Evolutionary conservation across 2,797 vertebrate genomes (phyloP).

Genomic region (Nannoperca obscura): DNA sequence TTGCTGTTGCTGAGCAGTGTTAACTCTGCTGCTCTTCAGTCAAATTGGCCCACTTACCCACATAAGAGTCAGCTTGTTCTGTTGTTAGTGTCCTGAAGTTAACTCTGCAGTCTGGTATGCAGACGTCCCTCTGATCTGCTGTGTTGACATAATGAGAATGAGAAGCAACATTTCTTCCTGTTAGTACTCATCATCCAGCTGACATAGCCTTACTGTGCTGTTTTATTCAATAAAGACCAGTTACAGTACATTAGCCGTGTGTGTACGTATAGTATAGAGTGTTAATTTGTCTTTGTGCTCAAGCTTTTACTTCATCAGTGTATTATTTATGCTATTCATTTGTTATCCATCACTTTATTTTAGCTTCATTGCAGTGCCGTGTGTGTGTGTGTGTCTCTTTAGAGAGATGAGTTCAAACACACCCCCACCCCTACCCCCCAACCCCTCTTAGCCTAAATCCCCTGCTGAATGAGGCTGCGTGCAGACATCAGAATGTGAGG

Average conservation of each 20-base stretch:
- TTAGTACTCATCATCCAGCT: conserved; percentile 43
- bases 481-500: conserved; percentile 60
- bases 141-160: conserved; percentile 59
- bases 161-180: conserved; percentile 51
- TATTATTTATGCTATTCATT: conserved; percentile 35
- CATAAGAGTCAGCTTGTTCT: not conserved
- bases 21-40: not conserved
- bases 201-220: conserved; percentile 31
- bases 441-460: conserved; percentile 55
- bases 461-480: conserved; percentile 51
- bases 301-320: conserved; percentile 8
- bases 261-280: not conserved
- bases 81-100: conserved; percentile 31
- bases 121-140: conserved; percentile 34
- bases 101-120: conserved; percentile 23
- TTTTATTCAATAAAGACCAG: conserved; percentile 60
- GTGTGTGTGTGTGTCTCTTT: conserved; percentile 8
- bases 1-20: not conserved
- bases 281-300: conserved; percentile 3
- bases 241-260: conserved; percentile 35
- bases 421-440: not conserved
- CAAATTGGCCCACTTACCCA: conserved; percentile 31
- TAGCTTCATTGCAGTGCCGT: conserved; percentile 3
- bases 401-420: conserved; percentile 49
- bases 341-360: conserved; percentile 6